Base-by-base conservation (phyloP, 1,140 invertebrate species). In the Polypedilum vanderplanki region DNA sequence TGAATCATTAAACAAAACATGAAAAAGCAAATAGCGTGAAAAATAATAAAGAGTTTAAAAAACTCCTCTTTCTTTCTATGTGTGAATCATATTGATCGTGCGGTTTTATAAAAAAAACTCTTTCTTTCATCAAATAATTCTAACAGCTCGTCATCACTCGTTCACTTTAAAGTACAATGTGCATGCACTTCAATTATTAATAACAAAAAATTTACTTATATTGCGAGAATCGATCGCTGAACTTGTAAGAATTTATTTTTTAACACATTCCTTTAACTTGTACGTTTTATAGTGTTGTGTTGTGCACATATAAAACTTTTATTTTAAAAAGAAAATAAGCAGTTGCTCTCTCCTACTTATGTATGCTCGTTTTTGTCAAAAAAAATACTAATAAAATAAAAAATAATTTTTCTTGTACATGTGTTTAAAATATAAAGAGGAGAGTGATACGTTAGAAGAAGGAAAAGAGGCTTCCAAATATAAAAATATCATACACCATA, bases 401-500 rank as follows among this genome's bases (percentile, higher is more conserved):
- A 33, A 33, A n/a, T n/a, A n/a, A n/a, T n/a, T n/a, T n/a, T n/a
- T n/a, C n/a, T n/a, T 57, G 46, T 57, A 57, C 46, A 57, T 57
- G 46, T 57, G 46, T 57, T 57, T 57, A 57, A 57, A 57, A n/a
- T 57, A 57, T n/a, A 57, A 57, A 57, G 46, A 57, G 15, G 12
- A 57, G 12, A 57, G n/a, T n/a, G 24, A 33, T 33, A 33, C 5
- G 24, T 33, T 33, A 33, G 24, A 57, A 46, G 41, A 46, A 57
- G 46, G 46, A 57, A 57, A 57, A 57, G 46, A 57, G 46, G 46
- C 12, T 57, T 57, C 46, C 12, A 57, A 12, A 57, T n/a, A 57
- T 57, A 57, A 57, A 57, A n/a, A 57, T 57, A 57, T 57, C 46
- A 57, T 57, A 57, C n/a, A 57, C 12, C n/a, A 57, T 57, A 57